phyloP scores from a whole-genome alignment of 1,140 invertebrate species.

The Leucophenga varia region DNA sequence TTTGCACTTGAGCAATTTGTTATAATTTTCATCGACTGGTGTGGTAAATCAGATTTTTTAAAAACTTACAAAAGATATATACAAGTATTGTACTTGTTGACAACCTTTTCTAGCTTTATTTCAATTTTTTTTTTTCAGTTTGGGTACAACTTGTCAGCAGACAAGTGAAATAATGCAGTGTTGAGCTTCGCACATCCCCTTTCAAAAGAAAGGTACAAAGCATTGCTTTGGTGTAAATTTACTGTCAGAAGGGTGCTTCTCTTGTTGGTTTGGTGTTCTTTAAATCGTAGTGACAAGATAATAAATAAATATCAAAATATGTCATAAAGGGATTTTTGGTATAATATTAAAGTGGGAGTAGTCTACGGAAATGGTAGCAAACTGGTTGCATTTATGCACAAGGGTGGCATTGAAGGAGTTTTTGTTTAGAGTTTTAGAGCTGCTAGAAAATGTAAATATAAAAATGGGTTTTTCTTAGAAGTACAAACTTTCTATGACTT shows the following conservation, averaged over 20 bases:
- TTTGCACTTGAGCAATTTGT: constrained; percentile 34
- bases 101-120: constrained; percentile 31
- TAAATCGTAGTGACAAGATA: constrained; percentile 50
- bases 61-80: too few relatives aligned
- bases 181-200: too few relatives aligned
- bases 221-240: constrained; percentile 19
- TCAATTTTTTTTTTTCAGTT: too few relatives aligned
- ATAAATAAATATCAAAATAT: constrained; percentile 56
- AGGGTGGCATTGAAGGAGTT: too few relatives aligned
- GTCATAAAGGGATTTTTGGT: constrained; percentile 47
- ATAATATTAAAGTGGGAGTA: not conserved
- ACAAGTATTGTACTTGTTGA: constrained; percentile 39
- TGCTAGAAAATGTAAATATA: constrained; percentile 6
- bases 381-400: too few relatives aligned
- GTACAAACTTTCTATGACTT: constrained; percentile 9
- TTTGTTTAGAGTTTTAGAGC: constrained; percentile 3
- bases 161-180: too few relatives aligned
- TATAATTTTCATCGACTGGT: constrained; percentile 27
- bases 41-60: constrained; percentile 1
- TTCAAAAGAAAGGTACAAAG: too few relatives aligned
- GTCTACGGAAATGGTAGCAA: constrained; percentile 10
- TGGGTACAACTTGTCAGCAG: too few relatives aligned
- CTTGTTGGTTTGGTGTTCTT: constrained; percentile 19
- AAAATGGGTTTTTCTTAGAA: constrained; percentile 3
- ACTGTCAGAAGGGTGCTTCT: not conserved